Base-by-base conservation (phyloP, 2,888 invertebrate genomes). In the Dermolepida albohirtum region DNA sequence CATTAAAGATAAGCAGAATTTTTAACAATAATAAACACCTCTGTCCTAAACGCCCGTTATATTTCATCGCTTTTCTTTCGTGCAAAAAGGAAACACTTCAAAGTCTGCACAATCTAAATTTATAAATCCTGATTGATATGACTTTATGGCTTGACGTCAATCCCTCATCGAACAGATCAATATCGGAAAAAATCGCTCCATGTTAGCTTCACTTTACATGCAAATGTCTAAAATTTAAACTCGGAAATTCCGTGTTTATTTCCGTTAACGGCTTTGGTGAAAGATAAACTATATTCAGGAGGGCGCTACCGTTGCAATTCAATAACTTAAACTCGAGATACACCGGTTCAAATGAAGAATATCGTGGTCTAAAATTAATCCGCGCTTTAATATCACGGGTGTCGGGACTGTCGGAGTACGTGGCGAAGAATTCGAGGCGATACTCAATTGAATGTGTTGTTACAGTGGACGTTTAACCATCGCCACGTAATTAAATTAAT, bases 251-350 rank as follows among this genome's bases (percentile, higher is more conserved):
- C 47, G 5, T 47, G 47, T 47, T 47, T 47, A 47, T 47, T 47
- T 47, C 8, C 47, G 17, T 14, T 17, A n/a, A 16, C 44, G 16
- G 12, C 2, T 10, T 44, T 47, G 17, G 14, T 47, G 8, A 14
- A 17, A 47, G 10, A 47, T 47, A 47, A 47, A 47, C 14, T 47
- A 14, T 17, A 17, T 8, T 47, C 10, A 8, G 47, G 47, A 12
- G 14, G 14, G 17, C 34, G 6, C 6, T 8, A 34, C 47, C 7
- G 0, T 17, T 5, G 14, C 14, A 14, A 47, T 16, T 14, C 14
- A 47, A 47, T 47, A 47, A 47, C n/a, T n/a, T n/a, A n/a, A n/a
- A n/a, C 47, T 5, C 8, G 16, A 47, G 47, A 47, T 47, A 4
- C 47, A 12, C 8, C 16, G 47, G 8, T 8, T 47, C 14, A 47